Base-by-base conservation (phyloP, 2,797 vertebrate genomes). In the Poecilia picta region DNA sequence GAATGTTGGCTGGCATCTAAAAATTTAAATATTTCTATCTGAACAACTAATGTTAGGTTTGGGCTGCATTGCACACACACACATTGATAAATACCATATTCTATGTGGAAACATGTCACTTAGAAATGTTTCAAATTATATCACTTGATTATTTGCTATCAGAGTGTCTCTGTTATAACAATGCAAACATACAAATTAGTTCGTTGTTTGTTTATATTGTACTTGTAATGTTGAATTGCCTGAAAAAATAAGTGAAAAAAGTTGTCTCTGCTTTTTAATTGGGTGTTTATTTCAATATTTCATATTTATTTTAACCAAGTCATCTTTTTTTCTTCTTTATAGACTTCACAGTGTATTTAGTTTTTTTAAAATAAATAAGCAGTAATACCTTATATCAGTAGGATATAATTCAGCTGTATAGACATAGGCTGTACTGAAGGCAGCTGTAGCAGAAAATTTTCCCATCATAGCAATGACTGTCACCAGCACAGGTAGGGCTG, bases 351-450 rank as follows among this genome's bases (percentile, higher is more conserved):
- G 5, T 59, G 28, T 31, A 31, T 59, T 59, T 64, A 18, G 31
- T 11, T 43, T n/a, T 59, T 57, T 33, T 36, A 31, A n/a, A 59
- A 16, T 13, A 28, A 62, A 62, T 31, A 33, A 62, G 57, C 11
- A 64, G 62, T 10, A 23, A 74, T 81, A 97, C 97, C 96, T 95
- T 87, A 97, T 8, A 0, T 95, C 0, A 0, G 97, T 97, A 2
- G 97, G 97, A 80, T 97, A 96, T 76, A 98, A 88, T 83, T 97
- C 97, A 3, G 95, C 90, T 0, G 95, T 81, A 45, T 97, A 97
- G 62, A 96, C 72, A 0, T 96, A 97, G 47, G 91, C 90, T 15
- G 91, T 88, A 53, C 88, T 92, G 57, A 96, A 97, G 20, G 93
- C 46, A 0, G 93, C 89, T 0, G 94, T 74, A 0, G 92, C 83